Base-by-base conservation (phyloP, 2,888 invertebrate species). In the Melanargia galathea region DNA sequence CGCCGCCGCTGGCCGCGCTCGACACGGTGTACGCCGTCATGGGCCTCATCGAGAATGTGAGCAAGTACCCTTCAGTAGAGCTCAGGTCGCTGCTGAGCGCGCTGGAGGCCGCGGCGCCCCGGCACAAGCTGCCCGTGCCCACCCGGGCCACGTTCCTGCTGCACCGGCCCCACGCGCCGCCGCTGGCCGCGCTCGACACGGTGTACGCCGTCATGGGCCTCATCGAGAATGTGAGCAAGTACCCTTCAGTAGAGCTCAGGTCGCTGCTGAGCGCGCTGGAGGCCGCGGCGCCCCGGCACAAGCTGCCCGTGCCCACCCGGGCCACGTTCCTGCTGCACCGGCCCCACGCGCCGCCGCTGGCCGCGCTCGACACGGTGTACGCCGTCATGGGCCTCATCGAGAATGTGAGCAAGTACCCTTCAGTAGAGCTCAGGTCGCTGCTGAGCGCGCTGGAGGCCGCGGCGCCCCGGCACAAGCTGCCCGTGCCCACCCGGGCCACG, bases 291-390 rank as follows among this genome's bases (percentile, higher is more conserved):
- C 84, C 89, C 2, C 94, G 94, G 71, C 96, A 95, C 78, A 92
- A 93, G 67, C 90, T 98, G 59, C 93, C 95, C 0, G 93, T 94
- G 62, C 92, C 97, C 13, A 90, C 95, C 0, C 95, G 95, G 70
- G 94, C 95, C 35, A 95, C 97, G 10, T 98, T 98, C 81, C 93
- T 95, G 4, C 90, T 97, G 58, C 95, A 95, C 68, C 95, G 95
- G 72, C 97, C 97, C 7, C 98, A 96, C 84, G 92, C 95, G 40
- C 95, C 95, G 72, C 94, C 95, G 64, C 94, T 95, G 73, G 94
- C 96, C 67, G 97, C 98, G 0, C 91, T 96, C 0, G 99, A 99
- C 84, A 92, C 96, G 61, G 97, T 97, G 0, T 95, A 95, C 73
- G 94, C 95, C 0, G 91, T 97, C 83, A 87, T 96, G 67, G 96